These are phyloP conservation scores for Ochropleura plecta DNA, from an alignment of 2,888 invertebrate genomes.

Conservation along the genomic window DNA sequence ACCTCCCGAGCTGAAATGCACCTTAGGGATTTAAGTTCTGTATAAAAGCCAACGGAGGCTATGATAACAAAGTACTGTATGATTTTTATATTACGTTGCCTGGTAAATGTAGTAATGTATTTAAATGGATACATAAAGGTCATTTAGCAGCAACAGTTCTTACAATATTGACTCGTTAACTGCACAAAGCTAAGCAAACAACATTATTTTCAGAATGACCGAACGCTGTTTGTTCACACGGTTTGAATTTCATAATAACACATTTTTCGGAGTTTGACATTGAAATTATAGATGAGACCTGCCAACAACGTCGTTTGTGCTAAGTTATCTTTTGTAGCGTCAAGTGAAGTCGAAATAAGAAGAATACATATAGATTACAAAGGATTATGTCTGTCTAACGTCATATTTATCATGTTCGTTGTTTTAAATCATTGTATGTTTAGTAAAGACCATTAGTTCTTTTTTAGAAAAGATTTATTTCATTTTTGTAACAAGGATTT, in stretches of 20 bases:
- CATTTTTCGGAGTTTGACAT: conserved; percentile 79
- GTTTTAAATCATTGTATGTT: conserved; percentile 31
- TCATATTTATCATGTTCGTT: conserved; percentile 22
- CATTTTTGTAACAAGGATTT: neutral
- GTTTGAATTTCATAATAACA: conserved; percentile 75
- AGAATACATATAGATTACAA: conserved; percentile 50
- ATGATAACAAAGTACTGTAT: conserved; percentile 21
- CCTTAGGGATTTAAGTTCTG: conserved; percentile 29
- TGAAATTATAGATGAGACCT: conserved; percentile 71
- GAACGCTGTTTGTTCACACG: conserved; percentile 73
- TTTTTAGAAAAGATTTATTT: neutral
- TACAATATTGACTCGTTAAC: conserved; percentile 64
- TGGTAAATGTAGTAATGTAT: neutral
- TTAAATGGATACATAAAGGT: conserved; percentile 56
- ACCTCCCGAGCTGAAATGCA: conserved; percentile 12
- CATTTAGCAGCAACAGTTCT: conserved; percentile 60
- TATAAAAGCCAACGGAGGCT: neutral
- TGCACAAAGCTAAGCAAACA: conserved; percentile 67
- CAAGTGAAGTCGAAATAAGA: conserved; percentile 50
- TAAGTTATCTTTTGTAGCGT: conserved; percentile 60
- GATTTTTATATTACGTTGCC: conserved; percentile 24
- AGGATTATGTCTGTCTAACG: conserved; percentile 24
- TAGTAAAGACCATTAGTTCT: neutral
- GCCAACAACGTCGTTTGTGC: conserved; percentile 53
- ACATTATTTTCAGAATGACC: conserved; percentile 71